Base-by-base conservation (phyloP, 2,797 vertebrate species). In the Ceryle rudis region DNA sequence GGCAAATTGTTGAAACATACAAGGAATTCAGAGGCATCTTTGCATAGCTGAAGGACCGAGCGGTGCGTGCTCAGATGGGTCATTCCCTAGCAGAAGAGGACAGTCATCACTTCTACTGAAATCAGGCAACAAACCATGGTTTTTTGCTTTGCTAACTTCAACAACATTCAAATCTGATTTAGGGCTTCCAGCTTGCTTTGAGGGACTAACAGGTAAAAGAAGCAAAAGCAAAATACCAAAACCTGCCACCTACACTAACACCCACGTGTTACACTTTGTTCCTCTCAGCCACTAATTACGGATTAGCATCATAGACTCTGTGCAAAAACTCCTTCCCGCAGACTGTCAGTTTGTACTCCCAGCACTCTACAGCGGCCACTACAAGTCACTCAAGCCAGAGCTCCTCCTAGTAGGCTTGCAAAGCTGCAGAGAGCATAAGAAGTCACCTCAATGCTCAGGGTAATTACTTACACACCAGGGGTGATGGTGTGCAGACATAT, bases 131-230 rank as follows among this genome's bases (percentile, higher is more conserved):
- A 69, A 86, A 78, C 4, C 6, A 67, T 22, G 22, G 28, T 51
- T 33, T 90, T 85, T 80, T 77, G 41, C n/a, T 41, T 35, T 64
- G 41, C 35, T 81, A 49, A 78, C 52, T 92, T 81, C 77, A 77
- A 8, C 14, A 55, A 70, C n/a, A 31, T 67, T 52, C 7, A 61
- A 66, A 66, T 26, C 16, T 10, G 14, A 87, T 41, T 70, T 51
- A n/a, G 52, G 51, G 51, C 35, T 87, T 71, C 61, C 28, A 80
- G 44, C 10, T 82, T 89, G 70, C 47, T 66, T 11, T 20, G 29
- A 79, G 49, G 7, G 22, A 86, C 47, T 71, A 74, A 81, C 31
- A 73, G 14, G 17, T 46, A 86, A 23, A 28, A 44, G 2, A 77
- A 79, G 44, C 42, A 78, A 55, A 81, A 57, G 28, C n/a, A 84